phyloP scores from a whole-genome alignment of 2,113 vertebrate genomes.

The Micromys minutus region DNA sequence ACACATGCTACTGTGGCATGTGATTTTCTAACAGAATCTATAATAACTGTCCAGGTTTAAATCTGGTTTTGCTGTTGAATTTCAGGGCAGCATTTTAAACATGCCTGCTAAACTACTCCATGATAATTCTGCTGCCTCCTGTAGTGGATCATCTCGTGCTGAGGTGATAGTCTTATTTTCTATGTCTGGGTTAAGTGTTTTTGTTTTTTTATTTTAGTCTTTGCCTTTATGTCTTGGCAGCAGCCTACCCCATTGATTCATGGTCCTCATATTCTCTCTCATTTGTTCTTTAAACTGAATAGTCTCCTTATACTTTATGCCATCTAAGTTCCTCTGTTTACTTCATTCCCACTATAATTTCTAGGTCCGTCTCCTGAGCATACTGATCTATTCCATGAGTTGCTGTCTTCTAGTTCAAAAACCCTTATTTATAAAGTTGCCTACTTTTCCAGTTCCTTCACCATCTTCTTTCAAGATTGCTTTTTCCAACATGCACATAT shows the following conservation, averaged over 20 bases:
- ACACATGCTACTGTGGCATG: not conserved
- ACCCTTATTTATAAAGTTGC: not conserved
- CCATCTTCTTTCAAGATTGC: not conserved
- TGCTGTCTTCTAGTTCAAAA: not conserved
- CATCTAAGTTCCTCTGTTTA: not conserved
- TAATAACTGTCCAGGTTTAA: not conserved
- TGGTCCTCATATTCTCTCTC: not conserved
- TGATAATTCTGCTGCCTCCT: not conserved
- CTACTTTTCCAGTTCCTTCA: not conserved
- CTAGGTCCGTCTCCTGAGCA: not conserved
- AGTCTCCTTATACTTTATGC: not conserved
- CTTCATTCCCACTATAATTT: not conserved
- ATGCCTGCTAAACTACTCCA: not conserved
- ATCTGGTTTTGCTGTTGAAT: not conserved
- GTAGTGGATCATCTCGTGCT: not conserved
- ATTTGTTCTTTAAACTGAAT: not conserved
- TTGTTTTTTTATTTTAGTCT: not conserved
- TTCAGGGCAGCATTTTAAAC: not conserved
- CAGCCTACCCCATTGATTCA: not conserved
- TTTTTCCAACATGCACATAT: not conserved
- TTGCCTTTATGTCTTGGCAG: not conserved
- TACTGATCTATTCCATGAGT: not conserved
- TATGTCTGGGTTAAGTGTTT: not conserved
- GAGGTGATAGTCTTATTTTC: not conserved
- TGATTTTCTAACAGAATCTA: constrained; percentile 10